phyloP scores from a whole-genome alignment of 35 echinoderm and acorn worm species.

The Holothuria glaberrima region DNA sequence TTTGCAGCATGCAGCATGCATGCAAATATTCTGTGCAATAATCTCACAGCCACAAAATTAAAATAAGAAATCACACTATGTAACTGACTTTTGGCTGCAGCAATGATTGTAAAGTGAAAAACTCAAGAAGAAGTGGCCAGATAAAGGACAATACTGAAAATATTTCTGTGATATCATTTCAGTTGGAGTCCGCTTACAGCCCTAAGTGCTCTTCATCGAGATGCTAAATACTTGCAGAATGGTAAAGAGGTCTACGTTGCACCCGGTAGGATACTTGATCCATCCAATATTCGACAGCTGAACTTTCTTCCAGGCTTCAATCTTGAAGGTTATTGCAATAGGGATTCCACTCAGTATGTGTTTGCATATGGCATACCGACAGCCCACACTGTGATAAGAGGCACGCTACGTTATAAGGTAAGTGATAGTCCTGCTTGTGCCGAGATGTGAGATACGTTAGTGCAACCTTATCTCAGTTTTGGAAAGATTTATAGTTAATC shows the following conservation, averaged over 20 bases:
- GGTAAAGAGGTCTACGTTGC: conserved; percentile 89
- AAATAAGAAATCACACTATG: no score
- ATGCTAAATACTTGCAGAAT: conserved; percentile 88
- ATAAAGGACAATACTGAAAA: no score
- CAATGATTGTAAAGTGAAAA: no score
- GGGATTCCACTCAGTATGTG: conserved; percentile 87
- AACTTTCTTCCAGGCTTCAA: conserved; percentile 95
- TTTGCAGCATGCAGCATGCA: no score
- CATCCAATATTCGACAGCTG: conserved; percentile 69
- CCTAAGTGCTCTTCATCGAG: conserved; percentile 58
- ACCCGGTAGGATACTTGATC: conserved; percentile 80
- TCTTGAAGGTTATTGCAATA: conserved; percentile 91
- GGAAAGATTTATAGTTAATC: no score
- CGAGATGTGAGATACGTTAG: neutral
- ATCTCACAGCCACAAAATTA: no score
- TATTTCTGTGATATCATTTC: neutral
- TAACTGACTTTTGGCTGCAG: no score
- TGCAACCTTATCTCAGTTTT: no score
- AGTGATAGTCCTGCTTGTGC: neutral
- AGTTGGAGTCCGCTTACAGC: conserved; percentile 90
- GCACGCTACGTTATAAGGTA: conserved; percentile 96
- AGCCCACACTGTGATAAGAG: conserved; percentile 77
- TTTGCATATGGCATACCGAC: conserved; percentile 89
- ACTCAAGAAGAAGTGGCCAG: no score
- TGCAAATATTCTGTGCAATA: no score